These are phyloP conservation scores for Neodiprion lecontei DNA, from an alignment of 1,140 invertebrate genomes.

Conservation along the genomic window DNA sequence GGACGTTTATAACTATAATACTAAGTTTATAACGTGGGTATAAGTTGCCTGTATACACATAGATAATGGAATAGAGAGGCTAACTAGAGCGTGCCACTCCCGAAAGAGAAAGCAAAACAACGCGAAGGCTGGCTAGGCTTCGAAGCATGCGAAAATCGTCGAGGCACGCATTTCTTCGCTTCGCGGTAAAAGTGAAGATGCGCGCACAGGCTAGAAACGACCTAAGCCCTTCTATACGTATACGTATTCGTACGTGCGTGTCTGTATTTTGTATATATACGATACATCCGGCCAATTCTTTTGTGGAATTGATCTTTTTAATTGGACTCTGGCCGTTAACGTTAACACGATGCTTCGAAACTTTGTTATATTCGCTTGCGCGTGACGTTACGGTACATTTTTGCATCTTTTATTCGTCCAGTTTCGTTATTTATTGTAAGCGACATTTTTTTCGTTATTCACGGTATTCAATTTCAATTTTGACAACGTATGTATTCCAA, in stretches of 20 bases:
- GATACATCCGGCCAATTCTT: background rate
- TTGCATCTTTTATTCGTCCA: no score
- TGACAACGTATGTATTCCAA: no score
- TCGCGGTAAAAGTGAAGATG: constrained; percentile 54
- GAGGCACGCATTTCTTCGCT: constrained; percentile 28
- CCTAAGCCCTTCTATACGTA: background rate
- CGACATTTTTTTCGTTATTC: no score
- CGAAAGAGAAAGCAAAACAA: constrained; percentile 64
- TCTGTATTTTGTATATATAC: background rate
- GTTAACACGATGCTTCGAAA: background rate
- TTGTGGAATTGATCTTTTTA: background rate
- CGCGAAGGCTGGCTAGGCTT: constrained; percentile 41
- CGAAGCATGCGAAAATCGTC: constrained; percentile 36
- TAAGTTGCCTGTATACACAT: background rate
- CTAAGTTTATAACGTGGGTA: background rate
- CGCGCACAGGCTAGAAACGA: constrained; percentile 2
- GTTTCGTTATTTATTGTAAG: no score
- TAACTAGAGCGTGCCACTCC: constrained; percentile 62
- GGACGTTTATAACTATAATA: no score
- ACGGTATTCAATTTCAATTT: no score
- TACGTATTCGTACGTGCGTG: no score
- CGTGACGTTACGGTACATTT: no score
- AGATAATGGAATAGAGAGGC: constrained; percentile 29
- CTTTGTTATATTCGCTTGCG: background rate
- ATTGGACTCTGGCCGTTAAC: background rate